Base-by-base conservation (phyloP, 2,797 vertebrate species). In the Sternotherus odoratus region DNA sequence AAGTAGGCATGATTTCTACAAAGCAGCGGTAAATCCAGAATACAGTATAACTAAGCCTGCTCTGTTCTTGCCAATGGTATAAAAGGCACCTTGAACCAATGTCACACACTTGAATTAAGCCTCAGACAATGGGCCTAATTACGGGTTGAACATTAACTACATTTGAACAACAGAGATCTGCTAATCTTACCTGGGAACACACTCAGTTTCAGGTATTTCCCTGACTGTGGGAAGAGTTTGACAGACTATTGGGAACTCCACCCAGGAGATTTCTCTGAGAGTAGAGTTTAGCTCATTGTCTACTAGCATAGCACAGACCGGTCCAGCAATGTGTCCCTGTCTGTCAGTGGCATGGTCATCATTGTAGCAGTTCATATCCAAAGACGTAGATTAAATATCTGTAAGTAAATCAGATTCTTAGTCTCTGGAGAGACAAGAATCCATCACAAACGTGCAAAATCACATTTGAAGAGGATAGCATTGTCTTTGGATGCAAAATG, bases 221-320 rank as follows among this genome's bases (percentile, higher is more conserved):
- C 79, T 79, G 79, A 87, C 23, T 23, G n/a, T 82, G 0, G 15
- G 49, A 0, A 0, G 50, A 83, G 19, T 5, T 48, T 28, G 46
- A 11, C n/a, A 86, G 46, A 21, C n/a, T 26, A 49, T 30, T 30
- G 82, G 49, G 5, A 83, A 33, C 33, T 30, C 24, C 72, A 75
- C 12, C 26, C 13, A 26, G 72, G 26, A 75, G 72, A 30, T 30
- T 87, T 26, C 53, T 1, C 0, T 63, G 19, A 19, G 9, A 10
- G 19, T 21, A 23, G 33, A 77, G 46, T 46, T 43, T 43, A 36
- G 24, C 13, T 23, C 24, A 39, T 36, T 46, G 46, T 63, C 56
- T 54, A 69, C 23, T 0, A 3, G 6, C 26, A 82, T 60, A 43
- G 24, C 16, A n/a, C 66, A 77, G 77, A 80, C 0, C 49, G 3